Conservation (phyloP, 2,113 vertebrate genomes). For the Semicossyphus pulcher region DNA sequence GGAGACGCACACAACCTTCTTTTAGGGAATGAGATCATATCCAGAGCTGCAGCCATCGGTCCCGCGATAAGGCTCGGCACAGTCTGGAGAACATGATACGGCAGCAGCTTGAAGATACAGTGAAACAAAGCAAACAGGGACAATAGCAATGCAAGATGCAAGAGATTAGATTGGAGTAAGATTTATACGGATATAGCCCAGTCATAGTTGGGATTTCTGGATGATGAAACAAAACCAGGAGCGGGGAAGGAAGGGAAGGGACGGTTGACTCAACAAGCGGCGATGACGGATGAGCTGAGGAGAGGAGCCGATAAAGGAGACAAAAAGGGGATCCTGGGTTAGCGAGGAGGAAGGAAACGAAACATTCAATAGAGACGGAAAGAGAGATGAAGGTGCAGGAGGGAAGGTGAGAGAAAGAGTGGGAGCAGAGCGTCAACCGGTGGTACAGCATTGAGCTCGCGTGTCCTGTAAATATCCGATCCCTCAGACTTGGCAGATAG, state of each 20-base stretch:
- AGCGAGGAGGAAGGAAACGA: slow-evolving; percentile 46
- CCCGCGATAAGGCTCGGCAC: slow-evolving; percentile 40
- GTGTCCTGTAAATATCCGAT: slow-evolving; percentile 78
- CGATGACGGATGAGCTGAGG: slow-evolving; percentile 57
- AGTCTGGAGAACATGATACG: slow-evolving; percentile 53
- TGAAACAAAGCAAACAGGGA: slow-evolving; percentile 52
- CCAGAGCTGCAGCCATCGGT: slow-evolving; percentile 38
- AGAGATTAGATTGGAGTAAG: slow-evolving; percentile 64
- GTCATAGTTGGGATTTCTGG: slow-evolving; percentile 62
- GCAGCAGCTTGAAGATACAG: slow-evolving; percentile 36
- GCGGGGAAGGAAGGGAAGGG: slow-evolving; percentile 43
- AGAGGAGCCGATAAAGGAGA: slow-evolving; percentile 70
- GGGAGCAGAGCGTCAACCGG: slow-evolving; percentile 54
- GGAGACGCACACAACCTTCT: slow-evolving; percentile 11
- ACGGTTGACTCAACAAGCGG: slow-evolving; percentile 58
- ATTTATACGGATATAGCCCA: slow-evolving; percentile 62
- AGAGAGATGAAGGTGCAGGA: slow-evolving; percentile 61
- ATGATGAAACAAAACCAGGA: slow-evolving; percentile 64
- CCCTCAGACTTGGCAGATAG: slow-evolving; percentile 78
- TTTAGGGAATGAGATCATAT: slow-evolving; percentile 35
- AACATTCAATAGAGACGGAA: slow-evolving; percentile 50
- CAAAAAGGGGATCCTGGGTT: slow-evolving; percentile 55
- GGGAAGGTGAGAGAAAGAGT: slow-evolving; percentile 59
- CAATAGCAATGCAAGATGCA: slow-evolving; percentile 59
- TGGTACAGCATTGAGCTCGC: slow-evolving; percentile 71